Percentiles rank a stretch among this genome's conserved stretches.
Evolutionary conservation across 2,797 vertebrate genomes (phyloP).

Genomic region (Brachyrhaphis roseni): DNA sequence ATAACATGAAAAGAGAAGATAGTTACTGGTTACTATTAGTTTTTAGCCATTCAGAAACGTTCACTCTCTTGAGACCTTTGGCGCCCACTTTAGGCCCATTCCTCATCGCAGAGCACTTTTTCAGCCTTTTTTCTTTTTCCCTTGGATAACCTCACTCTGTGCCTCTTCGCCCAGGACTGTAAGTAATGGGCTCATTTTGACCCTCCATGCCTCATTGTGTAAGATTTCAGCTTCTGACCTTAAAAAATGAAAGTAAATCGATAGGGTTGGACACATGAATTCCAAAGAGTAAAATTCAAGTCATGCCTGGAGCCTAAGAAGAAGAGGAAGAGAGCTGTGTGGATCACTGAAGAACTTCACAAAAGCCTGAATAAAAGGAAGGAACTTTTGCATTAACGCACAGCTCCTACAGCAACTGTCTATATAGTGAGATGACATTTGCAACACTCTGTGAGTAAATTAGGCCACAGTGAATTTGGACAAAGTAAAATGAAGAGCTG

Average conservation of each 20-base stretch:
- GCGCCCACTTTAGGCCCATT: constrained; percentile 40
- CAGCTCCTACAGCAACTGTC: constrained; percentile 40
- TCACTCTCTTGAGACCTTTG: constrained; percentile 26
- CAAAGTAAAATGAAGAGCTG: constrained; percentile 13
- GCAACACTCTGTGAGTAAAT: constrained; percentile 40
- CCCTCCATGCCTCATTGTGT: constrained; percentile 79
- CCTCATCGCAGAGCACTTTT: constrained; percentile 50
- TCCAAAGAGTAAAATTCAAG: constrained; percentile 73
- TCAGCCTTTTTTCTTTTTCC: constrained; percentile 37
- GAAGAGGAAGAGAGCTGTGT: constrained; percentile 31
- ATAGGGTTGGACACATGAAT: constrained; percentile 75
- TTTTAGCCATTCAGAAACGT: constrained; percentile 11
- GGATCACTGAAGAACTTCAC: constrained; percentile 51
- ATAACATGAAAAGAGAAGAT: constrained; percentile 19
- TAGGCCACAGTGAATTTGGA: constrained; percentile 29
- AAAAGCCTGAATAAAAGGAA: constrained; percentile 40
- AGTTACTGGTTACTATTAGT: not conserved
- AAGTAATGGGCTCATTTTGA: constrained; percentile 77
- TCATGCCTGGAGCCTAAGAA: constrained; percentile 62
- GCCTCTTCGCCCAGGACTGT: constrained; percentile 61
- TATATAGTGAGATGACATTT: constrained; percentile 33
- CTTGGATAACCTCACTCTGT: constrained; percentile 57
- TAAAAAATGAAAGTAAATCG: constrained; percentile 82
- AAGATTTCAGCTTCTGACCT: constrained; percentile 82
- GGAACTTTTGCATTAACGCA: constrained; percentile 69